Base-by-base conservation (phyloP, 1,140 invertebrate species). In the Ceratina calcarata region DNA sequence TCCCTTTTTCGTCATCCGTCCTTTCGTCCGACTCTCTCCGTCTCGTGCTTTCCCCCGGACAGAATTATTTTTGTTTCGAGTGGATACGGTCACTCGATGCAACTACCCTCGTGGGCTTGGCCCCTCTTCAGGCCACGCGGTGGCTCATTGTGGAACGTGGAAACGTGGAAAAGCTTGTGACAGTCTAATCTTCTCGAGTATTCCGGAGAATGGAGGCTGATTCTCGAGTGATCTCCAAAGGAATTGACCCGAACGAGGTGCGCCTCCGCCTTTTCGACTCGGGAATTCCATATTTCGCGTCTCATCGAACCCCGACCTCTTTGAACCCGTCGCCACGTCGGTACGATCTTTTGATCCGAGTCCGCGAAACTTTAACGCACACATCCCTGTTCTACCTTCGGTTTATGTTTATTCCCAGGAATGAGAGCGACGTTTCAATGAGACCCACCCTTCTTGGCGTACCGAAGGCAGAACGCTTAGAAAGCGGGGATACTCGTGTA, bases 1-100 rank as follows among this genome's bases (percentile, higher is more conserved):
- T 65, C 53, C 57, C 49, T 58, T 76, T 32, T 64, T 78, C 69
- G 49, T 58, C 64, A 24, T 57, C 24, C 51, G 61, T 73, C 69
- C 66, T 53, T 60, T 10, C 58, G 58, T n/a, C 27, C 51, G 58
- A 53, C n/a, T 60, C 61, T 61, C 45, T 71, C 24, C 10, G 15
- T 76, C 71, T 45, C 45, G 13, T 22, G 82, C 76, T 58, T 70
- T 79, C 81, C 78, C 76, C 87, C 86, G 85, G 87, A 90, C 84
- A 90, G 90, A 92, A 93, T 93, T 92, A 92, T 92, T 93, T 92
- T 93, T 93, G 88, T 89, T 90, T 92, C 90, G 85, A 92, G 91
- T 91, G 91, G 89, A 90, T 91, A 90, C 89, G 92, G 92, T 93
- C 91, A 92, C 90, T 91, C 91, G 89, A 90, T 91, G 88, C 82